Conservation (phyloP, 2,797 vertebrate species). For the Platyrinchus mystaceus region DNA sequence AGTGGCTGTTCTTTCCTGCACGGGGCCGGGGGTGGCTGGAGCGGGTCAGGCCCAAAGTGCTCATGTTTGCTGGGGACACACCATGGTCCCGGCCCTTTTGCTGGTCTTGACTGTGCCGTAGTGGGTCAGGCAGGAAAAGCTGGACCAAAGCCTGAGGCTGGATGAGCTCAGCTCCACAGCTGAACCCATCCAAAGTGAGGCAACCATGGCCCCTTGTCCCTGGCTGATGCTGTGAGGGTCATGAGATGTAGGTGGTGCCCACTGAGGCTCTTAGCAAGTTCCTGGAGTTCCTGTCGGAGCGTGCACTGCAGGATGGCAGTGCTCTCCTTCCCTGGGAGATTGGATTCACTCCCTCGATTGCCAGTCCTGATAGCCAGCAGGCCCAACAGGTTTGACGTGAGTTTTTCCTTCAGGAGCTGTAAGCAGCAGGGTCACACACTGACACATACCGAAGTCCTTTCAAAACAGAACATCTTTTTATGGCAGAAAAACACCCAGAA, state of each 20-base stretch:
- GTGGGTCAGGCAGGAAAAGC: no score
- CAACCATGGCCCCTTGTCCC: neutral
- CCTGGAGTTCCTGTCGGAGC: neutral
- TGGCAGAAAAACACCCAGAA: neutral
- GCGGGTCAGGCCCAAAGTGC: neutral
- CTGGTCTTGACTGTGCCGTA: accelerated
- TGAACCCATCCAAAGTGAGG: accelerated
- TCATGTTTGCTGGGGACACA: no score
- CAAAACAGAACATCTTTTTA: neutral
- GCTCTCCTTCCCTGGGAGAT: neutral
- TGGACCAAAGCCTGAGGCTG: accelerated
- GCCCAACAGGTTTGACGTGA: neutral
- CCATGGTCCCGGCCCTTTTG: accelerated
- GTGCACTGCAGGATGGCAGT: neutral
- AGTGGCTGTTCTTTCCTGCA: neutral
- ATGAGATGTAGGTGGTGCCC: accelerated
- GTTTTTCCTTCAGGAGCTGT: neutral
- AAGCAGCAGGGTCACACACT: neutral
- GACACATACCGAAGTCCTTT: neutral
- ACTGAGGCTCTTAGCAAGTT: neutral
- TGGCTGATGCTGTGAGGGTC: neutral
- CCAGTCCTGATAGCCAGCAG: neutral
- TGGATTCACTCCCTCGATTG: accelerated
- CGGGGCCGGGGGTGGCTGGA: no score
- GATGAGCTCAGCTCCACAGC: accelerated